These are phyloP conservation scores for Cyanistes caeruleus DNA, from an alignment of 2,113 vertebrate species.

Conservation along the genomic window DNA sequence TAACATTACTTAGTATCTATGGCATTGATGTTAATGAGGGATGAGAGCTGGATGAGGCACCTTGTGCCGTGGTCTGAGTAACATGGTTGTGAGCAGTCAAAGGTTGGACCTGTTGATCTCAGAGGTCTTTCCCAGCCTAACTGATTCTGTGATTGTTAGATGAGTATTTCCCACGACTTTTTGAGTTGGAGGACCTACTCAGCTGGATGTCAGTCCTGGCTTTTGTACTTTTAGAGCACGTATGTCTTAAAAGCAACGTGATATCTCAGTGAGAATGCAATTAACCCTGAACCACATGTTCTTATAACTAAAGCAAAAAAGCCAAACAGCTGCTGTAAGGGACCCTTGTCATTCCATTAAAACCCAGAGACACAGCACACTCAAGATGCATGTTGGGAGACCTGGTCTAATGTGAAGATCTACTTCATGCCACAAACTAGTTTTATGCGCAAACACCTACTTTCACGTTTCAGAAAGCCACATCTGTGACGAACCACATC, in stretches of 20 bases:
- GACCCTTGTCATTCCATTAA: neutral
- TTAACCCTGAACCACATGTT: neutral
- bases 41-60: neutral
- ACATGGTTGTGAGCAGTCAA: neutral
- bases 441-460: slow-evolving; percentile 7
- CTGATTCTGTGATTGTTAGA: neutral
- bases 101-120: neutral
- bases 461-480: slow-evolving; percentile 63
- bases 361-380: neutral
- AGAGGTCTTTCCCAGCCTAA: neutral
- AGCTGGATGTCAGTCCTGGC: neutral
- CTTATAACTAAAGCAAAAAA: neutral
- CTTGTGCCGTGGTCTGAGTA: neutral
- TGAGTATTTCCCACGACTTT: neutral
- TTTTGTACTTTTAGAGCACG: neutral
- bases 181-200: neutral
- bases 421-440: slow-evolving; percentile 28
- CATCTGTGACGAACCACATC: slow-evolving; percentile 70
- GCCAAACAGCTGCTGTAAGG: neutral
- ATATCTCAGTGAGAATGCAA: neutral
- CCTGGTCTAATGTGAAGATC: neutral
- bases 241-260: neutral
- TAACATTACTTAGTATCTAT: neutral
- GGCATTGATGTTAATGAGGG: neutral
- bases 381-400: neutral